Base-by-base conservation (phyloP, 2,797 vertebrate genomes). In the Falco biarmicus region DNA sequence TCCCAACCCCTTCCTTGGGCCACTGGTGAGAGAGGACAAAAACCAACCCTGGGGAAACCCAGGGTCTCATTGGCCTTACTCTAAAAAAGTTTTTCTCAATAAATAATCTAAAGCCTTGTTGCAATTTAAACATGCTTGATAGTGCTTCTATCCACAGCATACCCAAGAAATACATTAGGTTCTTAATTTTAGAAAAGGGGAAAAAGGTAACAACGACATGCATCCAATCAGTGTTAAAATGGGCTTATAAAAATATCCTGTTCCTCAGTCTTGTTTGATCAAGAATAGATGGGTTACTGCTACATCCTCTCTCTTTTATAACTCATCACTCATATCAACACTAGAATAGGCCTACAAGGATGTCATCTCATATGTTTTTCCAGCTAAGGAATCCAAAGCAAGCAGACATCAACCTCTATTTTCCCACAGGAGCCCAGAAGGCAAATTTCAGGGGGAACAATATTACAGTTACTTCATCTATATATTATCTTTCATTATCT, bases 401-500 rank as follows among this genome's bases (percentile, higher is more conserved):
- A 95, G 94, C 93, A 95, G 78, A 94, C 6, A 3, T 80, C 83
- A 87, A 56, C 57, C 66, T 45, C 60, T 59, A 2, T 83, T 87
- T 70, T 90, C 95, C 94, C 93, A 63, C 5, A 47, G 78, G 90
- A 96, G 32, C 68, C 56, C 76, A 84, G 29, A 9, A 75, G 41
- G 89, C 92, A 91, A 93, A n/a, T 45, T 94, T 90, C 78, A 87
- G 57, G 71, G 81, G 71, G 53, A 95, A 87, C 68, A 94, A 41
- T 84, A 84, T 90, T 80, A 47, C 84, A 93, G 78, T 96, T 96
- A 95, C 78, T 95, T 92, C 94, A 96, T 86, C 78, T 96, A 93
- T 92, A 86, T 80, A 88, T 91, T 95, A 89, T 93, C 90, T 95
- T 93, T 71, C 84, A 79, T 94, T 95, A 95, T 95, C 94, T 91